Evolutionary conservation across 2,797 vertebrate species (phyloP), one percentile per base, ranked within the genome.

Genomic region (Fringilla coelebs): DNA sequence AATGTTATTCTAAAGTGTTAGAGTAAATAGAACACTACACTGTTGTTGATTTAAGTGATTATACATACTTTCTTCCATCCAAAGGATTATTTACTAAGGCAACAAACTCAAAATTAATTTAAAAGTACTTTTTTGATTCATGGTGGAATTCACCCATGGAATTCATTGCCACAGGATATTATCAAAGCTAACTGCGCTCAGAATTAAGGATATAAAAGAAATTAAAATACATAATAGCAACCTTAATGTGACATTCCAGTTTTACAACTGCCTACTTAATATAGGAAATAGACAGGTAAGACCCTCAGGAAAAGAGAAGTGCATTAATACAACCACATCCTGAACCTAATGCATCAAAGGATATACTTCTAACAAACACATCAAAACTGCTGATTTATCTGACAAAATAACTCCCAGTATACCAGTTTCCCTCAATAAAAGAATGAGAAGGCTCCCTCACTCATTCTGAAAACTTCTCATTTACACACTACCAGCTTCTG

Each of bases 21-120:
- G 82, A 93, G 92, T 88, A 96, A 96, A 96, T 41, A 96, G 63
- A 97, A 94, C 66, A 81, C 49, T 91, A 88, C 73, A 49, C 67
- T 74, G 82, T 76, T 96, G 94, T 96, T 96, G 88, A 93, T 94
- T 88, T 96, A 94, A 97, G 76, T 93, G 82, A 96, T 96, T 96
- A 96, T 81, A 76, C 85, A 93, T 58, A 88, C 85, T 88, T 93
- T 89, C 88, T 94, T 86, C 67, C 77, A 96, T 91, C 92, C 95
- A 97, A 96, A 70, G 41, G 34, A 71, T 79, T 95, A 86, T 93
- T 96, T 95, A 91, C 92, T 94, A 70, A 96, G 76, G 80, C 80
- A 97, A 94, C 91, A 94, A 95, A 93, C 63, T 58, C 51, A 86
- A 94, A 93, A 91, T 2, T n/a, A 84, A 93, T 91, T 73, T 7